Percentiles rank a stretch among this genome's conserved stretches.
Conservation (phyloP, 2,888 invertebrate species). For the Drosophila greeni region DNA sequence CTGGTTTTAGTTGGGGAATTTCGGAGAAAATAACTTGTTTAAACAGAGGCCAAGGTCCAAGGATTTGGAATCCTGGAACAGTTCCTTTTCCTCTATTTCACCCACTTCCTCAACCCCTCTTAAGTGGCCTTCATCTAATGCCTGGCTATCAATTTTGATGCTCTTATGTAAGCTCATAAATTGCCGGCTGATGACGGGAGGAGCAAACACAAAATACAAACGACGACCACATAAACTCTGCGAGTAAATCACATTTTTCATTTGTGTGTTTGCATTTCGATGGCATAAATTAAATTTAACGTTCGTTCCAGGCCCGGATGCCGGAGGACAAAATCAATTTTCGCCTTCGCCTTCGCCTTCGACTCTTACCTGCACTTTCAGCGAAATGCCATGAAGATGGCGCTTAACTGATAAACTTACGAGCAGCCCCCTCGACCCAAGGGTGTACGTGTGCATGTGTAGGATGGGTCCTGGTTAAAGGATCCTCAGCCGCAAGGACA, state of each 20-base stretch:
- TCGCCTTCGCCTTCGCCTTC: neutral
- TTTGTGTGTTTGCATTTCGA: slow-evolving; percentile 42
- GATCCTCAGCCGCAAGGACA: slow-evolving; percentile 54
- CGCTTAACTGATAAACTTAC: slow-evolving; percentile 54
- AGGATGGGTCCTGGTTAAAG: slow-evolving; percentile 34
- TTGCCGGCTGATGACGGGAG: slow-evolving; percentile 39
- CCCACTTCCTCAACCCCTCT: neutral
- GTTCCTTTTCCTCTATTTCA: neutral
- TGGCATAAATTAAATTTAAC: slow-evolving; percentile 63
- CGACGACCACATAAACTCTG: slow-evolving; percentile 46
- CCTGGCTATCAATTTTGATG: slow-evolving; percentile 59
- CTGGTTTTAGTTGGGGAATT: neutral
- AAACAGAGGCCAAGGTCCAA: neutral
- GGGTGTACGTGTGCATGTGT: neutral
- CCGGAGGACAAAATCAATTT: slow-evolving; percentile 61
- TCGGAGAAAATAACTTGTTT: neutral
- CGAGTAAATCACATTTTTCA: slow-evolving; percentile 61
- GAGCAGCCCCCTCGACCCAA: slow-evolving; percentile 10
- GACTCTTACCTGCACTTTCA: slow-evolving; percentile 46
- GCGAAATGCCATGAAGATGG: slow-evolving; percentile 53
- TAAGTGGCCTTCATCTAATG: slow-evolving; percentile 45
- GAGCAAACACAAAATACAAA: slow-evolving; percentile 13
- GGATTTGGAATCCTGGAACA: no score
- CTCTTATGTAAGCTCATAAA: slow-evolving; percentile 64
- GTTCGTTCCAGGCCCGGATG: slow-evolving; percentile 23